Evolutionary conservation across 2,888 invertebrate species (phyloP).

Genomic region (Lepidochitona cinerea): DNA sequence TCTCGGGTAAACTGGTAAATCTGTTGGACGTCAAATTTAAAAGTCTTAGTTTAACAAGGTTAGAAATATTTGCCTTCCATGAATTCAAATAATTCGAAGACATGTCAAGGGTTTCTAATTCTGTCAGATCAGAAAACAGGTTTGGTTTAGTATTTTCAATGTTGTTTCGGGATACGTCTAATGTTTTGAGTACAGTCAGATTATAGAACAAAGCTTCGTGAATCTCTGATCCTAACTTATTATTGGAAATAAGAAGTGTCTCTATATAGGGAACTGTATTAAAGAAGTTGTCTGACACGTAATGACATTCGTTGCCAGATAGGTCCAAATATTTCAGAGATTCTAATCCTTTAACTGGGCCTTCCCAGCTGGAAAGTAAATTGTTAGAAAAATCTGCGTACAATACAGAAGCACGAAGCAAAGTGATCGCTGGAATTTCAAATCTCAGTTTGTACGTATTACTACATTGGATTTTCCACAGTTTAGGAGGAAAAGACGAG

Average conservation of each 20-base stretch:
- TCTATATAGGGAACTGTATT: conserved; percentile 10
- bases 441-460: neutral
- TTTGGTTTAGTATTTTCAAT: neutral
- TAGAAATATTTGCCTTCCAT: conserved; percentile 4
- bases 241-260: neutral
- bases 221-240: neutral
- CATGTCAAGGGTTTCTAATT: conserved; percentile 13
- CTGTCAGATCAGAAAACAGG: conserved; percentile 15
- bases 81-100: conserved; percentile 9
- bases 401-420: neutral
- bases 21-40: conserved; percentile 15
- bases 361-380: neutral
- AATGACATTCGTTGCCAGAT: conserved; percentile 22
- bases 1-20: neutral
- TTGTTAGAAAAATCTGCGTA: neutral
- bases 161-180: conserved; percentile 20
- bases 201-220: neutral
- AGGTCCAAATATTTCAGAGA: conserved; percentile 22
- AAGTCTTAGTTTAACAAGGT: neutral
- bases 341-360: conserved; percentile 22
- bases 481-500: neutral
- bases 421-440: neutral
- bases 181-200: neutral
- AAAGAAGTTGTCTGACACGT: conserved; percentile 19
- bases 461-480: neutral